Evolutionary conservation across 1,140 invertebrate genomes (phyloP), one percentile per base, ranked within the genome.

Genomic region (Hylyphantes graminicola): DNA sequence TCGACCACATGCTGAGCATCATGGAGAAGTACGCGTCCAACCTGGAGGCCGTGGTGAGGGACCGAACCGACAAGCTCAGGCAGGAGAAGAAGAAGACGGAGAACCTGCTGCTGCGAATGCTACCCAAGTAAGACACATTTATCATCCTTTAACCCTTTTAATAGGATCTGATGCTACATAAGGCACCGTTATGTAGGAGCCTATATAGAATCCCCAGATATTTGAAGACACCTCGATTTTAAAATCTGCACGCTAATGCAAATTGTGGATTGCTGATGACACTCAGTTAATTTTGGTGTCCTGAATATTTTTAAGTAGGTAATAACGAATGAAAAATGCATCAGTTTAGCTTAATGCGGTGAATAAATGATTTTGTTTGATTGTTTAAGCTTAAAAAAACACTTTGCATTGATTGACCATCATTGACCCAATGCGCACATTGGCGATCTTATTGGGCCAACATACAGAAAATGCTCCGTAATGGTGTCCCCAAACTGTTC

Each of bases 71-170:
- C 89, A 95, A 97, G 89, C 89, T 99, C 64, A 93, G 95, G 80
- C 96, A 98, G 88, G 97, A 99, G 90, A 99, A 99, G 89, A 96
- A 97, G 89, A 98, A 98, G 91, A 98, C 97, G 85, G 95, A 96
- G 88, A 93, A 94, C n/a, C 89, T 99, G 35, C 90, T 99, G 0
- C 86, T 95, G 93, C 88, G 97, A 90, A 98, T 99, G 97, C 89
- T 99, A 67, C 98, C 98, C 0, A 93, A 94, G 85, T 95, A 92
- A 90, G 88, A 87, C 55, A 35, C 50, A 15, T 0, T 35, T 59
- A 10, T 21, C 11, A 13, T 61, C 15, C 13, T n/a, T 12, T n/a
- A n/a, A n/a, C n/a, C n/a, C n/a, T n/a, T 7, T 35, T 35, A 5
- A n/a, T 0, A 3, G 8, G 2, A 15, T 9, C 61, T 19, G 21